A percentile compares a stretch with the other conserved stretches of the same genome.
Evolutionary conservation across 2,797 vertebrate genomes (phyloP).

Genomic region (Sparidentex hasta): DNA sequence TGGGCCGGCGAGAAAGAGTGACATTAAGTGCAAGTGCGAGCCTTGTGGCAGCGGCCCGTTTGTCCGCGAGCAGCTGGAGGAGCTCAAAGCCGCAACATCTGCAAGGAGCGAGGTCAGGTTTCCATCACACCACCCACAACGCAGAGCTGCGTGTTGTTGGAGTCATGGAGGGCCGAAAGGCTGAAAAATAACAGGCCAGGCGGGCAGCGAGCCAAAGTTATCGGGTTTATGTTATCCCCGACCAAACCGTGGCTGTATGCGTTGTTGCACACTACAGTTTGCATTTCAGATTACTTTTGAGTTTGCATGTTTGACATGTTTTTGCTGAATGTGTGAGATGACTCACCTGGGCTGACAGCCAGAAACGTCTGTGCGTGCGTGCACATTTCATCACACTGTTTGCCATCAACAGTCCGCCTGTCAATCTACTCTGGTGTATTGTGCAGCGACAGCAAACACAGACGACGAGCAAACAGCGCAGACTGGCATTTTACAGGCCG

Average conservation of each 20-base stretch:
- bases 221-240: constrained; percentile 8
- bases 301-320: constrained; percentile 28
- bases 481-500: background rate
- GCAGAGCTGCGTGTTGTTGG: constrained; percentile 31
- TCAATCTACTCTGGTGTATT: constrained; percentile 25
- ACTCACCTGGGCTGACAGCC: constrained; percentile 31
- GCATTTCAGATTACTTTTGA: constrained; percentile 12
- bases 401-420: constrained; percentile 33
- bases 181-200: constrained; percentile 23
- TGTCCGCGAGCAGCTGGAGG: constrained; percentile 68
- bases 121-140: constrained; percentile 64
- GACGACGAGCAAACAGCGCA: constrained; percentile 24
- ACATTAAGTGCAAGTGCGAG: constrained; percentile 46
- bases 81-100: constrained; percentile 73
- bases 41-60: constrained; percentile 51
- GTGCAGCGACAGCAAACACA: constrained; percentile 23
- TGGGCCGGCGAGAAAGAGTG: constrained; percentile 33
- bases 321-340: constrained; percentile 25
- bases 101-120: constrained; percentile 57
- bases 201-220: constrained; percentile 2
- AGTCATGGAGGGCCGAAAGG: constrained; percentile 9
- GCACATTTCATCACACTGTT: constrained; percentile 21
- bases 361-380: constrained; percentile 6
- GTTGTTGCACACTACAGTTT: background rate
- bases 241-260: background rate